Conservation (phyloP, 2,113 vertebrate species). For the Cyprinodon tularosa region DNA sequence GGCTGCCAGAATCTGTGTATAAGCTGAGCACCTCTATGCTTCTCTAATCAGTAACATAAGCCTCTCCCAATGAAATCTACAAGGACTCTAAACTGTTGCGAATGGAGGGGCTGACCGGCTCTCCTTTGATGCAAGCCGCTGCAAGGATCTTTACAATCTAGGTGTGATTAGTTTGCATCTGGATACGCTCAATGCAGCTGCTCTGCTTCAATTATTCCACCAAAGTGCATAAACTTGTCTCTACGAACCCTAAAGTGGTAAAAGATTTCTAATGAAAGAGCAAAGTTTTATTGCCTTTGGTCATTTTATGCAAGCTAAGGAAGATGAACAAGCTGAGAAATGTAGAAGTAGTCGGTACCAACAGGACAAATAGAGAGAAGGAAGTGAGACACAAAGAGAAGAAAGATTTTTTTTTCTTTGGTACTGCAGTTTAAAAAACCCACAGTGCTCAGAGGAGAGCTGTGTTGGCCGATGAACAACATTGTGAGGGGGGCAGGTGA, state of each 20-base stretch:
- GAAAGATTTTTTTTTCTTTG: slow-evolving; percentile 8
- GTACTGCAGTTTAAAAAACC: slow-evolving; percentile 54
- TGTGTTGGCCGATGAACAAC: slow-evolving; percentile 61
- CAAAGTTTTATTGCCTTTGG: background rate
- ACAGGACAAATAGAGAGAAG: slow-evolving; percentile 22
- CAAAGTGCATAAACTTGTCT: slow-evolving; percentile 12
- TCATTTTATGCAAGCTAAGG: slow-evolving; percentile 23
- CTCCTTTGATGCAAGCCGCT: slow-evolving; percentile 56
- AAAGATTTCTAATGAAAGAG: background rate
- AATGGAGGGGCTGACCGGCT: slow-evolving; percentile 45
- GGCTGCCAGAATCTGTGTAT: slow-evolving; percentile 48
- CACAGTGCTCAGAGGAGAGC: slow-evolving; percentile 64
- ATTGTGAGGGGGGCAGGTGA: slow-evolving; percentile 75
- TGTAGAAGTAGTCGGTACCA: slow-evolving; percentile 34
- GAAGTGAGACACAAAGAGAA: slow-evolving; percentile 18
- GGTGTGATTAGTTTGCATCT: slow-evolving; percentile 64
- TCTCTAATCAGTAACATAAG: slow-evolving; percentile 73
- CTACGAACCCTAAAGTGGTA: background rate
- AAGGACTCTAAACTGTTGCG: slow-evolving; percentile 56
- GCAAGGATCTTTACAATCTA: slow-evolving; percentile 55
- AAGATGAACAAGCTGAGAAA: slow-evolving; percentile 32
- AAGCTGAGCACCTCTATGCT: slow-evolving; percentile 61
- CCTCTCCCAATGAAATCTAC: slow-evolving; percentile 57
- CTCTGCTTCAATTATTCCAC: slow-evolving; percentile 33
- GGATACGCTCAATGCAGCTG: slow-evolving; percentile 54